Evolutionary conservation across 2,888 invertebrate genomes (phyloP), one percentile per base, ranked within the genome.

Genomic region (Leptinotarsa rubiginosa): DNA sequence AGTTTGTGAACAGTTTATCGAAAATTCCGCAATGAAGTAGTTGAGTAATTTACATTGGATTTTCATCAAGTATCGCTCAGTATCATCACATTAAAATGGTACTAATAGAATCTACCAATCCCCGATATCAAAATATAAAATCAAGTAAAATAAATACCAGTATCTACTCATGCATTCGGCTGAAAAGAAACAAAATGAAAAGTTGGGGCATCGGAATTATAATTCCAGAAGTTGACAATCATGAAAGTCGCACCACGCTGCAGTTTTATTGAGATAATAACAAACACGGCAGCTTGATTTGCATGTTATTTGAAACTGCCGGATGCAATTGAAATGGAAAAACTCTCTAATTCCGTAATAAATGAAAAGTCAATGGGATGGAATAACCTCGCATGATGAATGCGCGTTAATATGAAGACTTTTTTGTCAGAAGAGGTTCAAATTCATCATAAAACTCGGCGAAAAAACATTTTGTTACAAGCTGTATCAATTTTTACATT

Each of bases 241-340:
- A 52, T 52, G 10, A 52, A 56, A 56, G 18, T 56, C 12, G 31
- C 62, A 62, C 31, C 31, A 62, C 31, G 16, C 16, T 62, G 25
- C 25, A 62, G 31, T 25, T 62, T 31, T 31, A 62, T 62, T 62
- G 31, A 62, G 62, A 31, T 62, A 56, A 56, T 56, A 62, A 62
- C 25, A 25, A 25, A 62, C 13, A 25, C 4, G 31, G 62, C 62
- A 62, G 62, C 41, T n/a, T 62, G 31, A 62, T 62, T 62, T 62
- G 31, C 62, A 62, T 62, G 31, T 62, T 31, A 62, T 62, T 62
- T 16, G 62, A 62, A 62, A 41, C 62, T 62, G 31, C 25, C 62
- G 62, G 41, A 62, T 62, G n/a, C 62, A 31, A 62, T 56, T 22
- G 56, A 56, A 56, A 62, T 62, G 62, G 62, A 62, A 54, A 54